phyloP scores from a whole-genome alignment of 2,888 invertebrate genomes.

The Drosophila mulleri region DNA sequence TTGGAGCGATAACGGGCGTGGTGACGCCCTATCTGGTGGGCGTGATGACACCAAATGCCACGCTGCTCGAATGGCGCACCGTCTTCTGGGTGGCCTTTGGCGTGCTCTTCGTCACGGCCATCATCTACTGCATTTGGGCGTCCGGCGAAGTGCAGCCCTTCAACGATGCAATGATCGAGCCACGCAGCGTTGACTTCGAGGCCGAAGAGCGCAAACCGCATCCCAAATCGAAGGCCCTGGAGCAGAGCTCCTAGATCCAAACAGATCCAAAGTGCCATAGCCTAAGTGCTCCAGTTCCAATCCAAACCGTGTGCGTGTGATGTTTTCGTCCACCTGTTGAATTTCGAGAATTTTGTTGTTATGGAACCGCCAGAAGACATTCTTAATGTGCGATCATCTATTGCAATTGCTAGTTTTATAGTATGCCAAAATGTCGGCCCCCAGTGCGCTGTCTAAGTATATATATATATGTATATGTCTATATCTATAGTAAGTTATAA shows the following conservation, averaged over 20 bases:
- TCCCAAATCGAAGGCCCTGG: constrained; percentile 32
- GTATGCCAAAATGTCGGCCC: constrained; percentile 66
- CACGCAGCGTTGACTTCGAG: constrained; percentile 61
- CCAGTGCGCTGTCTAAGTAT: constrained; percentile 57
- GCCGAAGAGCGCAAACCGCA: constrained; percentile 61
- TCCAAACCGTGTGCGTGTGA: background rate
- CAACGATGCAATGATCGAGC: constrained; percentile 86
- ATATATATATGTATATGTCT: constrained; percentile 31
- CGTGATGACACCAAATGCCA: constrained; percentile 88
- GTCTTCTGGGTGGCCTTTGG: constrained; percentile 93
- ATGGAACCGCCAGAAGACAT: constrained; percentile 36
- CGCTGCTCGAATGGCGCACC: constrained; percentile 89
- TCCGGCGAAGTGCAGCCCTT: constrained; percentile 91
- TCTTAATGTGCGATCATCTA: constrained; percentile 35
- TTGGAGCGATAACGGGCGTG: constrained; percentile 90
- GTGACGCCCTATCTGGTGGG: constrained; percentile 89
- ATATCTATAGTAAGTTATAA: constrained; percentile 38
- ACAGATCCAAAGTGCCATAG: constrained; percentile 59
- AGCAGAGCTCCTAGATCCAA: constrained; percentile 61
- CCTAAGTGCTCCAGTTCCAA: constrained; percentile 34
- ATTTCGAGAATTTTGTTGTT: constrained; percentile 26
- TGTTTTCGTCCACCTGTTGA: constrained; percentile 29
- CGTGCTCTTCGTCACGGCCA: constrained; percentile 89
- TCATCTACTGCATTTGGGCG: constrained; percentile 89
- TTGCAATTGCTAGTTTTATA: constrained; percentile 75